A percentile compares a stretch with the other conserved stretches of the same genome.
phyloP scores from a whole-genome alignment of 2,888 invertebrate genomes.

The Drosophila mulleri region DNA sequence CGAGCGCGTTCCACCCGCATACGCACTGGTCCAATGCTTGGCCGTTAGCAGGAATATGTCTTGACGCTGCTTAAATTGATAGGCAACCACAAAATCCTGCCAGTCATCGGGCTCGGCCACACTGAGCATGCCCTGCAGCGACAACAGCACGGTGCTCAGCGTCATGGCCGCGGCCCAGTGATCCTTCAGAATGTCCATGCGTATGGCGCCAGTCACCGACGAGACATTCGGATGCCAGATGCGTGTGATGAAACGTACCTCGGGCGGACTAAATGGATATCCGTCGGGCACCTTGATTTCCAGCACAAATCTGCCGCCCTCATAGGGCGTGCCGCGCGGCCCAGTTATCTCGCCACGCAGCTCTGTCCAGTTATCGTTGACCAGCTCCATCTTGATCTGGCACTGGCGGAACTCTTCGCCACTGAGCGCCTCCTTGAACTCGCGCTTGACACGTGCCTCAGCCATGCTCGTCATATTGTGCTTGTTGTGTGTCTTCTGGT shows the following conservation, averaged over 20 bases:
- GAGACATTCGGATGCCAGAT: constrained; percentile 99
- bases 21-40: constrained; percentile 97
- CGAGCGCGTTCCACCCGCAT: constrained; percentile 93
- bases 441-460: constrained; percentile 94
- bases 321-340: constrained; percentile 99
- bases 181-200: constrained; percentile 98
- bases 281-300: constrained; percentile 99
- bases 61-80: constrained; percentile 96
- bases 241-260: constrained; percentile 98
- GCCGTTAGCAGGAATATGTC: constrained; percentile 96
- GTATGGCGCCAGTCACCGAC: constrained; percentile 98
- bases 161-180: constrained; percentile 99
- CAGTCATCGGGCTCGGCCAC: constrained; percentile 97
- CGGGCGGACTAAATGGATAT: constrained; percentile 99
- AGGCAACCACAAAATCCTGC: constrained; percentile 98
- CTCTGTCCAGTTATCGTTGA: constrained; percentile 96
- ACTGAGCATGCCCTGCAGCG: constrained; percentile 96
- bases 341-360: constrained; percentile 97
- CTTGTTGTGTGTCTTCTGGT: neutral
- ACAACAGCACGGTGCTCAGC: constrained; percentile 96
- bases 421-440: constrained; percentile 98
- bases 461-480: constrained; percentile 87
- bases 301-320: constrained; percentile 96
- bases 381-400: constrained; percentile 94
- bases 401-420: constrained; percentile 94